Base-by-base conservation (phyloP, 2,888 invertebrate species). In the Deroplatys truncata region DNA sequence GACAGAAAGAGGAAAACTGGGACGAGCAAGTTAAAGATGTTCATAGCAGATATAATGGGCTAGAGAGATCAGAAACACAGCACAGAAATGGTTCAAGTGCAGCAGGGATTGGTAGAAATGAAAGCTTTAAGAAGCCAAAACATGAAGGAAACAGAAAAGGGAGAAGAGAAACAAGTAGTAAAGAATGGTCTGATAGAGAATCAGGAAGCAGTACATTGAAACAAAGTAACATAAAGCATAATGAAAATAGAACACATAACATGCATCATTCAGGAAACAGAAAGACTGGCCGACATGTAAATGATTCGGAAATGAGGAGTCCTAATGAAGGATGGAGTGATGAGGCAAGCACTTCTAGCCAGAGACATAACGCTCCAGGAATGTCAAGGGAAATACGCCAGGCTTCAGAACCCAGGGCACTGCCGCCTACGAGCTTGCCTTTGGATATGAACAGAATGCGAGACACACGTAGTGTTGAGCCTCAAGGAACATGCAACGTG, bases 401-500 rank as follows among this genome's bases (percentile, higher is more conserved):
- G 93, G 95, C 95, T 90, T 96, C 96, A 82, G 96, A 96, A 93
- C 95, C 96, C 89, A 95, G 96, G 92, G 95, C 95, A 91, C 94
- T 94, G 92, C 94, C 95, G 91, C 94, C 95, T 56, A 93, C 94
- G 91, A 94, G 84, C 56, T 35, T 94, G 89, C 93, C 93, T 90
- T 94, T 93, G 91, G 93, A 93, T 92, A 92, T 92, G 92, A 95
- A 95, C 92, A 93, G 95, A 91, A 95, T 94, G 91, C 94, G 96
- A 91, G 96, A 97, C 91, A 96, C 96, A 88, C 94, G 96, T 92
- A 97, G 96, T 92, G 96, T 96, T 92, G 96, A 97, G 93, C 95
- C 96, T 82, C 94, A 94, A 91, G 94, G 94, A 15, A n/a, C 43
- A 49, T 85, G 49, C 15, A 28, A 28, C 28, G 28, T 28, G 9